These are phyloP conservation scores for Zophobas atratus DNA, from an alignment of 1,140 invertebrate genomes.

Conservation along the genomic window DNA sequence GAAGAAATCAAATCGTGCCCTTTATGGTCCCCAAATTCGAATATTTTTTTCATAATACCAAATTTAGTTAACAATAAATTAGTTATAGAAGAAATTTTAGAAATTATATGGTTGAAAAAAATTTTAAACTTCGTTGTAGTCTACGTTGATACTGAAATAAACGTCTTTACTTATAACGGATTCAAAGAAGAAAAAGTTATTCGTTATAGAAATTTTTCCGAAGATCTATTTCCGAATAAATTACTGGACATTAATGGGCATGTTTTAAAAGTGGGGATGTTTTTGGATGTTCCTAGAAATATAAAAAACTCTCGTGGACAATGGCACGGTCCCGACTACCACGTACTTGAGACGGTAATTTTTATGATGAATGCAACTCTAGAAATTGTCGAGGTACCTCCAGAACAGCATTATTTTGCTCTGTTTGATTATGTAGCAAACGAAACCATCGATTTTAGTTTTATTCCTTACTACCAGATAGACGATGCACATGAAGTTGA, in stretches of 20 bases:
- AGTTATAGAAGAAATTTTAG: background rate
- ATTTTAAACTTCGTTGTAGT: slow-evolving; percentile 32
- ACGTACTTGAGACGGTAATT: background rate
- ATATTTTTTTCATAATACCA: slow-evolving; percentile 2
- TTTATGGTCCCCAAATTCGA: slow-evolving; percentile 1
- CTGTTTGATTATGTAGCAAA: background rate
- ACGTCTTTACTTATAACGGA: slow-evolving; percentile 11
- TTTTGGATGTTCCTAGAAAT: slow-evolving; percentile 12
- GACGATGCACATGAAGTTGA: background rate
- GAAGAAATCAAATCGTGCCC: slow-evolving; percentile 1
- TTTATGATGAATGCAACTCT: slow-evolving; percentile 32
- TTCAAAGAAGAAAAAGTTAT: slow-evolving; percentile 7
- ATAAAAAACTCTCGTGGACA: background rate
- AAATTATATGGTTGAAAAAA: slow-evolving; percentile 4
- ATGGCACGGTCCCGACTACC: slow-evolving; percentile 28
- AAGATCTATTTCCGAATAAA: slow-evolving; percentile 21
- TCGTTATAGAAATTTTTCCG: background rate
- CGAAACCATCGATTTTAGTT: slow-evolving; percentile 17
- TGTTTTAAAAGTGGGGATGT: slow-evolving; percentile 21
- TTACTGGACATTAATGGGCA: slow-evolving; percentile 29
- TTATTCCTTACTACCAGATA: slow-evolving; percentile 7
- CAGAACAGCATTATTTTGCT: background rate
- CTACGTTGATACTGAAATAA: background rate
- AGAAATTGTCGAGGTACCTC: background rate
- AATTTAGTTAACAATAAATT: background rate